phyloP scores from a whole-genome alignment of 2,888 invertebrate species.

The Mesodorylaimus sp. region DNA sequence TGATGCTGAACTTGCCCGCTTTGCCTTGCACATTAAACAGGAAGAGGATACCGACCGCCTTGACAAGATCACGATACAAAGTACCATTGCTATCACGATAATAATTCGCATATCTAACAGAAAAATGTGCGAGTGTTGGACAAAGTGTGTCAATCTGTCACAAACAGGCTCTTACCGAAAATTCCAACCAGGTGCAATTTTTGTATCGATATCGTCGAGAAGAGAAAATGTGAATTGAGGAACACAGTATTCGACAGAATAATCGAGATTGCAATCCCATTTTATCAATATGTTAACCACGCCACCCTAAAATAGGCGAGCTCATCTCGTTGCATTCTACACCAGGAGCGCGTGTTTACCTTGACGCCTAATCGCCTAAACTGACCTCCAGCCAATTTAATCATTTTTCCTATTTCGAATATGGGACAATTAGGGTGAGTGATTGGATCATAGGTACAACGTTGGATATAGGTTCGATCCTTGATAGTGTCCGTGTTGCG shows the following conservation, averaged over 20 bases:
- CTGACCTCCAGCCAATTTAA: too few species aligned
- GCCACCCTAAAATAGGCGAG: slow-evolving; percentile 31
- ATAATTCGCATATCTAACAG: slow-evolving; percentile 30
- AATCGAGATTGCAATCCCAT: slow-evolving; percentile 39
- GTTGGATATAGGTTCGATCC: slow-evolving; percentile 25
- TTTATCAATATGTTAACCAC: slow-evolving; percentile 35
- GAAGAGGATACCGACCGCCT: slow-evolving; percentile 37
- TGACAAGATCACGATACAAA: slow-evolving; percentile 28
- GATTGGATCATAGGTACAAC: slow-evolving; percentile 25
- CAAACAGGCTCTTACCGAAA: too few species aligned
- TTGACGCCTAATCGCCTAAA: too few species aligned
- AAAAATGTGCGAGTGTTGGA: too few species aligned
- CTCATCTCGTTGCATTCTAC: too few species aligned
- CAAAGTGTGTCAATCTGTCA: too few species aligned
- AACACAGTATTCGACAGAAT: slow-evolving; percentile 30
- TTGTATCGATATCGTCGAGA: slow-evolving; percentile 32
- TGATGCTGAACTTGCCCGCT: slow-evolving; percentile 37
- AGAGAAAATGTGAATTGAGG: slow-evolving; percentile 36
- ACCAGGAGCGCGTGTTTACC: too few species aligned
- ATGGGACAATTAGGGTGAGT: slow-evolving; percentile 33
- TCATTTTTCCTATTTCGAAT: slow-evolving; percentile 32
- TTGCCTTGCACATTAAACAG: slow-evolving; percentile 34
- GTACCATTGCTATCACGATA: slow-evolving; percentile 18
- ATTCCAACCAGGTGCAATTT: slow-evolving; percentile 36
- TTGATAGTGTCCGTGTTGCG: slow-evolving; percentile 29